Conservation (phyloP, 2,797 vertebrate genomes). For the Trachops cirrhosus region DNA sequence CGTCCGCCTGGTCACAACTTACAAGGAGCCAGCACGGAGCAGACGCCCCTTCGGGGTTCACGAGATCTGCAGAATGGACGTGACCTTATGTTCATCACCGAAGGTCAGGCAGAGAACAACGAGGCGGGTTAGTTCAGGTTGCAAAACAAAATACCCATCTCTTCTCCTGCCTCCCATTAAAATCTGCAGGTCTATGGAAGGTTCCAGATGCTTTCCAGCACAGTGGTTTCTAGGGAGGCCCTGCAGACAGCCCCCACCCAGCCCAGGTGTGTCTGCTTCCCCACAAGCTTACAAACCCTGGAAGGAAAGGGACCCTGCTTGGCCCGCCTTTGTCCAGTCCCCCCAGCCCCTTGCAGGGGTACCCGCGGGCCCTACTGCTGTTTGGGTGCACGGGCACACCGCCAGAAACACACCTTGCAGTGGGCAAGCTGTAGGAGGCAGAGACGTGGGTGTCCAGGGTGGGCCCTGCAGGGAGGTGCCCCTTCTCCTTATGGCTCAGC, state of each 20-base stretch:
- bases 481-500: background rate
- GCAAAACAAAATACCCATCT: background rate
- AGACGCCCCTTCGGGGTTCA: background rate
- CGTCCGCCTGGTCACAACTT: too few relatives aligned
- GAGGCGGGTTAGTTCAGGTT: background rate
- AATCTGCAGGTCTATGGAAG: background rate
- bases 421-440: background rate
- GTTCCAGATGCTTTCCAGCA: background rate
- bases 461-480: background rate
- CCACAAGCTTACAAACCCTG: background rate
- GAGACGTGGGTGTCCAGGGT: too few relatives aligned
- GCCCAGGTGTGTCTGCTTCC: background rate
- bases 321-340: rapidly evolving
- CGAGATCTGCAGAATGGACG: background rate
- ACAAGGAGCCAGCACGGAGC: rapidly evolving
- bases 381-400: rapidly evolving
- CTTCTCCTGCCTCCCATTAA: background rate
- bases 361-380: background rate
- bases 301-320: background rate
- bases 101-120: background rate
- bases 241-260: background rate
- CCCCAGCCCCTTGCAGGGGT: background rate
- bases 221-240: background rate
- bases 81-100: background rate
- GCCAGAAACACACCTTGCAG: rapidly evolving